Base-by-base conservation (phyloP, 2,888 invertebrate species). In the Pachymerium ferrugineum region DNA sequence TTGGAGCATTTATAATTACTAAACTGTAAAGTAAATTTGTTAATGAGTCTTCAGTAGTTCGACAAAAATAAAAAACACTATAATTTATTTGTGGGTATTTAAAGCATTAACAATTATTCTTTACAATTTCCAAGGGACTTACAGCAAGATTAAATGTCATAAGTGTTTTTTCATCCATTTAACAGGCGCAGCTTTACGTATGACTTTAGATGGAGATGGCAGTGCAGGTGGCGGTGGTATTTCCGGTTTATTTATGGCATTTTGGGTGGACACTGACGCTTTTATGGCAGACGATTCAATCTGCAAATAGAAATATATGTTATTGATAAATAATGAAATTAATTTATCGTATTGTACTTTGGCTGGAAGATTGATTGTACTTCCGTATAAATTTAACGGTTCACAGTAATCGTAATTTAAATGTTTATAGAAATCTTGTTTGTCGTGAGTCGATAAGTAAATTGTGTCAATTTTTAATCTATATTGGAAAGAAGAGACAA, bases 391-490 rank as follows among this genome's bases (percentile, higher is more conserved):
- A 14, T 31, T 14, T 25, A 70, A 14, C 25, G 70, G 70, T 3
- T 70, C 70, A 31, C 70, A 70, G 19, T 14, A 70, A 3, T n/a
- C 29, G 10, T 33, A 70, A 3, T 33, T 33, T 10, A 70, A 1
- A 8, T 16, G 31, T 22, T 70, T 70, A 14, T 70, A 70, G 33
- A 70, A 70, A 1, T 35, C 70, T 33, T 70, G 70, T 70, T 70
- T 70, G 33, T 70, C 70, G 12, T 33, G 30, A 33, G 70, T 70
- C n/a, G 70, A 33, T 14, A 70, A 22, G 14, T 14, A 31, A 4
- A 70, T 35, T 14, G 35, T 35, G 10, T 31, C 4, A 31, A 70
- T 31, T 25, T 25, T 25, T 6, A 70, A 19, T 22, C 70, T 70
- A 19, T 0, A 70, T 31, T n/a, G 22, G 16, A 70, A 70, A 16